phyloP scores from a whole-genome alignment of 2,797 vertebrate species.

The Phrynocephalus guinanensis region DNA sequence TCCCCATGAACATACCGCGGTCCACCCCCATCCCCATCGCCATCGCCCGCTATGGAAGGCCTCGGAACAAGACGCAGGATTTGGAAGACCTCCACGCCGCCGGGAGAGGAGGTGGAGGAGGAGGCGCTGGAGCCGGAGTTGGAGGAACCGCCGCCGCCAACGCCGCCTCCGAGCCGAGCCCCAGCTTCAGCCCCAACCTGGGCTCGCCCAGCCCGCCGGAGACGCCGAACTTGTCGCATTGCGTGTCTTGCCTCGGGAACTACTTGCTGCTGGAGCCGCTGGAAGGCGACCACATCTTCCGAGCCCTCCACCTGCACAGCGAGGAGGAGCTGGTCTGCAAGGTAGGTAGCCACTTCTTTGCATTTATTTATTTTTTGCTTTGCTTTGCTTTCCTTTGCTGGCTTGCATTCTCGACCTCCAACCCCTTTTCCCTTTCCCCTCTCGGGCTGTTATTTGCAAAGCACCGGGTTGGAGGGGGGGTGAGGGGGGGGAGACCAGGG shows the following conservation, averaged over 20 bases:
- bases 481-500: no score
- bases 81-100: conserved; percentile 86
- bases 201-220: conserved; percentile 98
- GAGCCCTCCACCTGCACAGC: conserved; percentile 97
- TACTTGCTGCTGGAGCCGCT: conserved; percentile 98
- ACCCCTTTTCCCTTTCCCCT: no score
- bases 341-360: conserved; percentile 74
- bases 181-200: conserved; percentile 97
- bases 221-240: conserved; percentile 98
- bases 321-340: conserved; percentile 98
- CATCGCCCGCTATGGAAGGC: conserved; percentile 98
- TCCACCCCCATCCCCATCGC: conserved; percentile 99
- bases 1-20: conserved; percentile 99
- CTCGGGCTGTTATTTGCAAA: no score
- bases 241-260: conserved; percentile 98
- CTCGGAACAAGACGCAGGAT: conserved; percentile 98
- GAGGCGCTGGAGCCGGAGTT: no score
- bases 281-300: conserved; percentile 98
- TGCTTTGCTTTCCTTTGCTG: no score
- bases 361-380: no score
- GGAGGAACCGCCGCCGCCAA: conserved; percentile 76
- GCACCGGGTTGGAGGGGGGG: no score
- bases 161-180: conserved; percentile 85
- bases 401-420: no score
- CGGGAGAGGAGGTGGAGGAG: no score